Conservation (phyloP, 1,140 invertebrate genomes). For the Neuroterus valhalla region DNA sequence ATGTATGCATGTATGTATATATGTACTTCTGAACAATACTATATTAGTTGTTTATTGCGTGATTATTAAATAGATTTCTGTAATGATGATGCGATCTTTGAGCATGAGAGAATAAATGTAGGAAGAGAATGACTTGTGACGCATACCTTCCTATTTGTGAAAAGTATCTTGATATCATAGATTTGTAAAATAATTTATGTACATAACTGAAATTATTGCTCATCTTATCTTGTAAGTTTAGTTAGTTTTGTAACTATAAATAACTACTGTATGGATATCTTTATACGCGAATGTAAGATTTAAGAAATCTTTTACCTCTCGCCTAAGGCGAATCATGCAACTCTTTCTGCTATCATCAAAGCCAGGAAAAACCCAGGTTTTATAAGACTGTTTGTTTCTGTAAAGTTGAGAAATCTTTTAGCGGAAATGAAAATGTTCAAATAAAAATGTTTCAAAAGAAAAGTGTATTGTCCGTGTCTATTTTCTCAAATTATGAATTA, state of each 20-base stretch:
- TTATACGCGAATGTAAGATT: slow-evolving; percentile 25
- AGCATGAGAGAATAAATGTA: slow-evolving; percentile 21
- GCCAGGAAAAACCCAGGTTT: slow-evolving; percentile 7
- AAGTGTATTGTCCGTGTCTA: background rate
- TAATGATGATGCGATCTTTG: background rate
- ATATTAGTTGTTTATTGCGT: background rate
- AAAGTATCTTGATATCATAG: slow-evolving; percentile 66
- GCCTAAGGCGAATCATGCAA: slow-evolving; percentile 23
- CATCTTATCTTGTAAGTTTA: slow-evolving; percentile 74
- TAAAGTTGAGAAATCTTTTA: slow-evolving; percentile 29
- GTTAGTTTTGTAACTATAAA: slow-evolving; percentile 73
- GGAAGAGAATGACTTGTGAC: slow-evolving; percentile 13
- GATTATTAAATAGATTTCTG: background rate
- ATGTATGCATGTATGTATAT: background rate
- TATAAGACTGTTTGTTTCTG: slow-evolving; percentile 28
- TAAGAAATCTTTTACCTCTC: slow-evolving; percentile 9
- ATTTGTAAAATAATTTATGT: slow-evolving; percentile 73
- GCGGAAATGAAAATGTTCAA: slow-evolving; percentile 27
- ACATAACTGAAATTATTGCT: slow-evolving; percentile 75
- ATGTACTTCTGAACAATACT: background rate
- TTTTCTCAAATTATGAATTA: background rate
- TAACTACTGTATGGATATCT: slow-evolving; percentile 48
- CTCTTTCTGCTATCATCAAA: slow-evolving; percentile 19
- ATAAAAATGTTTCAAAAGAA: slow-evolving; percentile 23
- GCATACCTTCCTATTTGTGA: slow-evolving; percentile 51